A percentile compares a stretch with the other conserved stretches of the same genome.
Conservation (phyloP, 2,113 vertebrate species). For the Oncorhynchus mykiss region DNA sequence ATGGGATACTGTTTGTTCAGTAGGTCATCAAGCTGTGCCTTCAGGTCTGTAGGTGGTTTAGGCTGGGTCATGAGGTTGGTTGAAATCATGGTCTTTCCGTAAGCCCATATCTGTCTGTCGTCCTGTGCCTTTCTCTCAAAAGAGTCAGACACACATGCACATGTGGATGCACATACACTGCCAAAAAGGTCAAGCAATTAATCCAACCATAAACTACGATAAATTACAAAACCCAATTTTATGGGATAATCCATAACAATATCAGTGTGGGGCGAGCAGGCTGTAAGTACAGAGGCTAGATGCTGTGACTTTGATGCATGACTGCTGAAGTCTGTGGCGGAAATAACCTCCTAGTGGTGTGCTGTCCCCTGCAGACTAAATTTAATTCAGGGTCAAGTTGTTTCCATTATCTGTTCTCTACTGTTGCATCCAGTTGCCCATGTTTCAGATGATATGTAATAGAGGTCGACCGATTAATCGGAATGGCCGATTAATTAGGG, state of each 20-base stretch:
- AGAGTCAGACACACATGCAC: neutral
- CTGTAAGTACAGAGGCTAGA: conserved; percentile 64
- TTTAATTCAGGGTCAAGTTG: conserved; percentile 51
- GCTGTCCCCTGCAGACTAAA: conserved; percentile 36
- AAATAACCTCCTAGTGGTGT: conserved; percentile 55
- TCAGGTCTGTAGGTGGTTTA: neutral
- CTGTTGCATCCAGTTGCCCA: conserved; percentile 17
- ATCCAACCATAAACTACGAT: conserved; percentile 68
- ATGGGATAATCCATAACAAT: conserved; percentile 77
- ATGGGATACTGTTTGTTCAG: neutral
- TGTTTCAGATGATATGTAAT: conserved; percentile 46
- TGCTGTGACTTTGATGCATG: conserved; percentile 51
- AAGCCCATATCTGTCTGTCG: neutral
- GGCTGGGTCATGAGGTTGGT: neutral
- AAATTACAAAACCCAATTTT: conserved; percentile 77
- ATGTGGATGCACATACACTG: conserved; percentile 37
- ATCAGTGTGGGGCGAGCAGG: conserved; percentile 55
- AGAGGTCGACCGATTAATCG: no score
- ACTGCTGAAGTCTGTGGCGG: conserved; percentile 42
- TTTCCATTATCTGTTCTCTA: conserved; percentile 32
- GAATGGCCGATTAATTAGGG: no score
- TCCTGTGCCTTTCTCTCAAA: neutral
- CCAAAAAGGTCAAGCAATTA: conserved; percentile 75
- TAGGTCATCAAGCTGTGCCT: neutral
- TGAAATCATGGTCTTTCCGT: neutral